Percentiles rank a stretch among this genome's conserved stretches.
Conservation (phyloP, 2,797 vertebrate genomes). For the Manis javanica region DNA sequence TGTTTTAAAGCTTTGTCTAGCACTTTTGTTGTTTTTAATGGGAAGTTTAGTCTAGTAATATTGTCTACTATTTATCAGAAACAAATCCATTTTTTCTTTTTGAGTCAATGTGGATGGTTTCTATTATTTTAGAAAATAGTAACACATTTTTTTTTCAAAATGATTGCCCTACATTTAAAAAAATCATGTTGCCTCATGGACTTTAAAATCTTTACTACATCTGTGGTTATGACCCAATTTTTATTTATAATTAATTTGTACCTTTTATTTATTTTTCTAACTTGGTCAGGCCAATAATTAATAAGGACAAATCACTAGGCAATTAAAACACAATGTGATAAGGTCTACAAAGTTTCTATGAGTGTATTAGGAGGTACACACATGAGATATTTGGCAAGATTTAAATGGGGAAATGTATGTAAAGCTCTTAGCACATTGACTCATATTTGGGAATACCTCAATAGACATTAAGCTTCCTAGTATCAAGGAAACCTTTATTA, state of each 20-base stretch:
- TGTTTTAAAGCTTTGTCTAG: background rate
- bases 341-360: background rate
- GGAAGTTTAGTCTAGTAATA: background rate
- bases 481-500: background rate
- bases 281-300: background rate
- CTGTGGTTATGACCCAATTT: background rate
- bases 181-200: background rate
- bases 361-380: background rate
- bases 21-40: background rate
- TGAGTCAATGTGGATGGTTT: background rate
- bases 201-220: background rate
- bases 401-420: background rate
- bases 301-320: background rate
- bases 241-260: conserved; percentile 17
- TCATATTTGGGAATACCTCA: background rate
- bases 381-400: background rate
- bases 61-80: background rate
- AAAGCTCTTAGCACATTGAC: background rate
- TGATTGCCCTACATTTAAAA: background rate
- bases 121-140: background rate
- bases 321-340: background rate
- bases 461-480: background rate
- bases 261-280: background rate
- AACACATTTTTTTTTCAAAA: background rate
- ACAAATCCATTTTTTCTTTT: background rate